Conservation (phyloP, 2,888 invertebrate genomes). For the Pinctada fucata region DNA sequence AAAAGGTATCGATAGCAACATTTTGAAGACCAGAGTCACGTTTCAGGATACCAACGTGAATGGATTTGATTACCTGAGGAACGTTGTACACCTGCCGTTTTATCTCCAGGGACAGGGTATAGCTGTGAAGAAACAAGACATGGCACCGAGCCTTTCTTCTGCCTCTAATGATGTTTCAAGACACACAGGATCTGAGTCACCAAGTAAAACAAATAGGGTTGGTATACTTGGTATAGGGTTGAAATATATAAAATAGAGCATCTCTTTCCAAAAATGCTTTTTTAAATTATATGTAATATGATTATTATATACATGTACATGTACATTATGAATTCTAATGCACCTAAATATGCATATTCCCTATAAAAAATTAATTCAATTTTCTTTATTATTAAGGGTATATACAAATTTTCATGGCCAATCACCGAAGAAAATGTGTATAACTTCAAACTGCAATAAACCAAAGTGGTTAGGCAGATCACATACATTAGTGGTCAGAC, state of each 20-base stretch:
- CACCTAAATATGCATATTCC: no score
- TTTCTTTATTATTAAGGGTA: no score
- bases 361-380: no score
- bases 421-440: no score
- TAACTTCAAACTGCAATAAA: no score
- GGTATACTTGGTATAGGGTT: slow-evolving; percentile 28
- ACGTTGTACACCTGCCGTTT: slow-evolving; percentile 98
- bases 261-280: no score
- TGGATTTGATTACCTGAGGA: slow-evolving; percentile 92
- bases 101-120: slow-evolving; percentile 98
- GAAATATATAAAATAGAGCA: not conserved
- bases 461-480: no score
- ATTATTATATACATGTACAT: no score
- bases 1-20: slow-evolving; percentile 82
- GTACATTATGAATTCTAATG: no score
- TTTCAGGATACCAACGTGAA: slow-evolving; percentile 92
- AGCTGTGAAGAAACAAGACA: slow-evolving; percentile 79
- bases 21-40: slow-evolving; percentile 52
- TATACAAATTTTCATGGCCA: no score
- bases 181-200: slow-evolving; percentile 41
- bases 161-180: slow-evolving; percentile 39
- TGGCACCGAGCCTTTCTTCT: slow-evolving; percentile 46
- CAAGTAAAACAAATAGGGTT: slow-evolving; percentile 41
- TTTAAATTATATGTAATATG: no score
- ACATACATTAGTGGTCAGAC: no score